Evolutionary conservation across 2,888 invertebrate species (phyloP).

Genomic region (Diaprepes abbreviatus): DNA sequence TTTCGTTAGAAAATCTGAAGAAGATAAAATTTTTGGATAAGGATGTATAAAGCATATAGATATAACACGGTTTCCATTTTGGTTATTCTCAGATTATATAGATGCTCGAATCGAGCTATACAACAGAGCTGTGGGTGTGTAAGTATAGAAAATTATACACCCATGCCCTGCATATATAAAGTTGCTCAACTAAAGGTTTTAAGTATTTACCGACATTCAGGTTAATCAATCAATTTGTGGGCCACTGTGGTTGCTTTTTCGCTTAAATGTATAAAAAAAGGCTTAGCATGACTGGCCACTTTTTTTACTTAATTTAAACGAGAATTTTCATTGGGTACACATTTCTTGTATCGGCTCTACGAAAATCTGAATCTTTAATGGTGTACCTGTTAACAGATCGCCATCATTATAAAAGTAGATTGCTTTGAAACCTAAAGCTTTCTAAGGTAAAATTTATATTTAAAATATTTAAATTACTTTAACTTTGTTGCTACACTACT

Average conservation of each 20-base stretch:
- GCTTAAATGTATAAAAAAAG: constrained; percentile 60
- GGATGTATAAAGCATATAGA: too few relatives aligned
- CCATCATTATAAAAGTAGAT: too few relatives aligned
- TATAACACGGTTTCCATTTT: too few relatives aligned
- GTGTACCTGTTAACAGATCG: constrained; percentile 33
- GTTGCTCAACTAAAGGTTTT: constrained; percentile 53
- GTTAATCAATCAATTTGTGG: constrained; percentile 54
- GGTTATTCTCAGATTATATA: constrained; percentile 1
- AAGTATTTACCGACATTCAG: constrained; percentile 46
- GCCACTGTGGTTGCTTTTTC: constrained; percentile 56
- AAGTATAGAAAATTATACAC: constrained; percentile 60
- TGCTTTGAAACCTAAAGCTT: too few relatives aligned
- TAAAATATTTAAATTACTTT: too few relatives aligned
- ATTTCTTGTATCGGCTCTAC: too few relatives aligned
- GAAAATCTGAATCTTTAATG: constrained; percentile 50
- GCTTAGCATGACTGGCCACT: constrained; percentile 60
- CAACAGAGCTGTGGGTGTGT: constrained; percentile 52
- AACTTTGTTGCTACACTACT: too few relatives aligned
- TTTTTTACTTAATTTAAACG: constrained; percentile 61
- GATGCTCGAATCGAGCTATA: background rate
- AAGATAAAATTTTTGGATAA: too few relatives aligned
- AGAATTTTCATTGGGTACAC: constrained; percentile 57
- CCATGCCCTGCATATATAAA: constrained; percentile 54
- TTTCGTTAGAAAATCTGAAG: too few relatives aligned
- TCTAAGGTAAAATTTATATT: too few relatives aligned